phyloP scores from a whole-genome alignment of 2,797 vertebrate genomes.

The Ara ararauna region DNA sequence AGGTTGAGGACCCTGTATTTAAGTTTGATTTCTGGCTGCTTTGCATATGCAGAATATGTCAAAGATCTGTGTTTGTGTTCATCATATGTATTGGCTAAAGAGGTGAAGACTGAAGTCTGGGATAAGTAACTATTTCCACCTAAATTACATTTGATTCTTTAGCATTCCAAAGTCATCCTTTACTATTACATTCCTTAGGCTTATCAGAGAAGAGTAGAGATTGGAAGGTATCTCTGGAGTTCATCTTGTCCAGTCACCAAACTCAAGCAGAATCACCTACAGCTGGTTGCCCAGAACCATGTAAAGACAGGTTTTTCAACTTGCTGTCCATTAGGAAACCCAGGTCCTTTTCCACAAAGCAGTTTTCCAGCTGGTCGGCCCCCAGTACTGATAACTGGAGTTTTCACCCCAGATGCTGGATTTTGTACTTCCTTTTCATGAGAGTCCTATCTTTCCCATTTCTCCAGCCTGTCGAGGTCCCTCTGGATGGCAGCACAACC shows the following conservation, averaged over 20 bases:
- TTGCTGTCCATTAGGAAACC: not conserved
- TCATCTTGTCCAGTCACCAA: not conserved
- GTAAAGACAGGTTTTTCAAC: not conserved
- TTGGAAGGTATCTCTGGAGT: not conserved
- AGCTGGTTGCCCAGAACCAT: not conserved
- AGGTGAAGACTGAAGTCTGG: not conserved
- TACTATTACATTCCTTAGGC: not conserved
- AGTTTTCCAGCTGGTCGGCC: not conserved
- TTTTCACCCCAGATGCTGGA: not conserved
- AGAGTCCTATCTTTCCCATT: not conserved
- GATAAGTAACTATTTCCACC: not conserved
- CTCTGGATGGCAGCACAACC: not conserved
- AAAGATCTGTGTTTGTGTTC: not conserved
- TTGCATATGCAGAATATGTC: not conserved
- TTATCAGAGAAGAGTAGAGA: not conserved
- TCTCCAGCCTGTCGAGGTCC: not conserved
- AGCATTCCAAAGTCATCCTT: not conserved
- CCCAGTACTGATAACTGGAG: not conserved
- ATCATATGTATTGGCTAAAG: not conserved
- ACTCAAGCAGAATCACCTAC: not conserved
- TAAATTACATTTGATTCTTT: not conserved
- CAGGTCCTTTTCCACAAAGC: not conserved
- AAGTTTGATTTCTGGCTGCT: not conserved
- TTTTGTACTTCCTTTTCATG: not conserved
- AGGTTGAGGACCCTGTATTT: not conserved